Evolutionary conservation across 2,113 vertebrate species (phyloP).

Genomic region (Oxyura jamaicensis): DNA sequence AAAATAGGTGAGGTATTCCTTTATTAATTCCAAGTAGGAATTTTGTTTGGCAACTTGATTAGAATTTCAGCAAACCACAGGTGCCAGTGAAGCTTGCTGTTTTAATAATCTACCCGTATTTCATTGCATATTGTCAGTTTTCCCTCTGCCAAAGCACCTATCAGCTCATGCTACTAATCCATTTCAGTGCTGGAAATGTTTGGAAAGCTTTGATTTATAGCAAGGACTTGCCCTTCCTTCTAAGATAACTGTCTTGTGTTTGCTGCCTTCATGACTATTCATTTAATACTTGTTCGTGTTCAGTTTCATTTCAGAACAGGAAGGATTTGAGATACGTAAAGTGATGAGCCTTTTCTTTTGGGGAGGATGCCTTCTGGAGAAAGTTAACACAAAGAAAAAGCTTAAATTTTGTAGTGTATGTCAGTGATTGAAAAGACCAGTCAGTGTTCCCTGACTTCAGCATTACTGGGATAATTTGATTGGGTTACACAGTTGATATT

Average conservation of each 20-base stretch:
- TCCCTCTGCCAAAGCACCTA: constrained; percentile 9
- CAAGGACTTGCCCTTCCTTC: background rate
- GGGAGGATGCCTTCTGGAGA: background rate
- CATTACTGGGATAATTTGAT: background rate
- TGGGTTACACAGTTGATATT: background rate
- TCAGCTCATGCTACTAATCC: background rate
- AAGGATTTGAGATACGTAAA: background rate
- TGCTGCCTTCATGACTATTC: background rate
- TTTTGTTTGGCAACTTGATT: constrained; percentile 18
- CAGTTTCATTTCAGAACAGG: background rate
- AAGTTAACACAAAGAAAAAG: background rate
- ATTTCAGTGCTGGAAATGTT: background rate
- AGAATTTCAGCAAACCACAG: background rate
- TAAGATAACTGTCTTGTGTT: background rate
- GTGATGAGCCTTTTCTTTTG: background rate
- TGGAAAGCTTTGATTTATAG: constrained; percentile 9
- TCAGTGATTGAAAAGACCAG: background rate
- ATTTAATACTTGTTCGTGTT: background rate
- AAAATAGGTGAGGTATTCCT: background rate
- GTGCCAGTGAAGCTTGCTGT: background rate
- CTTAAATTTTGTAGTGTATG: background rate
- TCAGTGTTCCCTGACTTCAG: background rate
- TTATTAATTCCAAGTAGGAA: background rate
- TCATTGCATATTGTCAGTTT: constrained; percentile 22
- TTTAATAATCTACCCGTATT: constrained; percentile 27